Percentiles rank a stretch among this genome's conserved stretches.
Evolutionary conservation across 2,888 invertebrate genomes (phyloP).

Genomic region (Kryphioiulus occultus): DNA sequence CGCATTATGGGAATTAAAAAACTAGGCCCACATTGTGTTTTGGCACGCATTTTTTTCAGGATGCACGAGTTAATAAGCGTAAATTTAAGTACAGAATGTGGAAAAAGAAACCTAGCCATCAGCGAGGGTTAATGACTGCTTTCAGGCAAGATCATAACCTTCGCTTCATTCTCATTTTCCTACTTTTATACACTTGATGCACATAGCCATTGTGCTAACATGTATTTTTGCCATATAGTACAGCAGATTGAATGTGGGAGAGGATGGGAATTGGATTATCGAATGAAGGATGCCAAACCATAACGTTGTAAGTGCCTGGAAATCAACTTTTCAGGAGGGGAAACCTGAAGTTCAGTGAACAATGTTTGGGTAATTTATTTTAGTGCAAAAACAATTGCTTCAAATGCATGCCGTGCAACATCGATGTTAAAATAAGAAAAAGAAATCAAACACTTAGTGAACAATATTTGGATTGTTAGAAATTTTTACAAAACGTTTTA

Average conservation of each 20-base stretch:
- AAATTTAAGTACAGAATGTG: conserved; percentile 8
- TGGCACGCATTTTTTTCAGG: not conserved
- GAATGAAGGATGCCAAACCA: no score
- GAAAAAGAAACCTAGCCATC: not conserved
- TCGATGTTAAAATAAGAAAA: no score
- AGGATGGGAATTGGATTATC: not conserved
- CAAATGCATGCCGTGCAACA: no score
- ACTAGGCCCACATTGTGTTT: conserved; percentile 17
- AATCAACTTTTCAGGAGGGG: no score
- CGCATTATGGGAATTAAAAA: conserved; percentile 28
- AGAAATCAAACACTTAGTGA: no score
- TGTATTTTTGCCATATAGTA: not conserved
- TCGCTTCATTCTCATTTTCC: conserved; percentile 33
- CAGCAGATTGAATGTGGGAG: not conserved
- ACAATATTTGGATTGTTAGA: no score
- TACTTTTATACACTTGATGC: not conserved
- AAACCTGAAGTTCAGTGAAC: no score
- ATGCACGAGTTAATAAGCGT: conserved; percentile 34
- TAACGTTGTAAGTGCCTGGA: no score
- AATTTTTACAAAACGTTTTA: no score
- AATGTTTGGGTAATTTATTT: no score
- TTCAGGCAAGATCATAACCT: not conserved
- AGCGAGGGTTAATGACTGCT: not conserved
- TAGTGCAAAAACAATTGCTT: no score
- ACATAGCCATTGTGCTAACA: not conserved